Evolutionary conservation across 1,140 invertebrate genomes (phyloP).

Genomic region (Drosophila kurseongensis): DNA sequence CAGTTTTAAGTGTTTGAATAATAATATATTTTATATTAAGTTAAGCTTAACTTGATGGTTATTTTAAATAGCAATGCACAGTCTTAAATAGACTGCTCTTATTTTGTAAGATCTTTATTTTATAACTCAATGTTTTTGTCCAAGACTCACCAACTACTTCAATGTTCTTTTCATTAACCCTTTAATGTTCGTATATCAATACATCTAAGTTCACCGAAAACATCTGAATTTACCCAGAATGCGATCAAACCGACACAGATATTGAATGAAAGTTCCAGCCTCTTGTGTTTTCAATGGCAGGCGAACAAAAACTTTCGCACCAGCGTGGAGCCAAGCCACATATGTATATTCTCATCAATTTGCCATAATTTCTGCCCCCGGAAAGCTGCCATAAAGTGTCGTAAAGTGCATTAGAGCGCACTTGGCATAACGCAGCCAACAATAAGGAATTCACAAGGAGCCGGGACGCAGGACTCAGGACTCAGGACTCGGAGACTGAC

Average conservation of each 20-base stretch:
- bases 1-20: not conserved
- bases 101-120: too few species aligned
- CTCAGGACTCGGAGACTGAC: conserved; percentile 4
- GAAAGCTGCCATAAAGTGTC: conserved; percentile 76
- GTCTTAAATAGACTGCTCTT: too few species aligned
- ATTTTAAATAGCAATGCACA: too few species aligned
- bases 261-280: not conserved
- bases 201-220: too few species aligned
- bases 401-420: conserved; percentile 82
- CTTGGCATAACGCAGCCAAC: conserved; percentile 63
- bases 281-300: conserved; percentile 8
- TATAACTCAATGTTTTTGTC: too few species aligned
- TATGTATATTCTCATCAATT: conserved; percentile 62
- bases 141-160: too few species aligned
- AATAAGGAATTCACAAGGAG: conserved; percentile 41
- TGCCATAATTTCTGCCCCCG: conserved; percentile 54
- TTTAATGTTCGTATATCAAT: too few species aligned
- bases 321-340: conserved; percentile 20
- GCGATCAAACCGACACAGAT: not conserved
- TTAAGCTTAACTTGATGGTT: too few species aligned
- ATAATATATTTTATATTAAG: too few species aligned
- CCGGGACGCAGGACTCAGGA: conserved; percentile 1
- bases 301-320: conserved; percentile 16
- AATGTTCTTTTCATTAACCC: too few species aligned
- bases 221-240: not conserved